Conservation (phyloP, 2,888 invertebrate genomes). For the Nephrotoma guestfalica region DNA sequence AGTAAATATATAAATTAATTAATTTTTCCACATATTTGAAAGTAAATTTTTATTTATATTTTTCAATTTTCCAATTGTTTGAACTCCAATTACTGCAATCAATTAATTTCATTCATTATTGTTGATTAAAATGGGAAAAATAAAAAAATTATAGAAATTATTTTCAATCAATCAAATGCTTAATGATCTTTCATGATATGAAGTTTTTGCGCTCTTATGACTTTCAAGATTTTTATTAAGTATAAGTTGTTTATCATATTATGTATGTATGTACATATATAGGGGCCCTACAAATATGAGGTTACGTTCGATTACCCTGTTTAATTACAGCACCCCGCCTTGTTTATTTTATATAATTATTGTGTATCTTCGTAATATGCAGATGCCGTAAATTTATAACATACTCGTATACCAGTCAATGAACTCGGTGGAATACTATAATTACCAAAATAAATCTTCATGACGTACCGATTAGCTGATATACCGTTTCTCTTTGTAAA, state of each 20-base stretch:
- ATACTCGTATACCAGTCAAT: background rate
- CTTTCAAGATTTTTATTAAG: background rate
- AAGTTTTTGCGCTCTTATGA: background rate
- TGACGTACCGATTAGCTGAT: background rate
- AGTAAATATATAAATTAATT: background rate
- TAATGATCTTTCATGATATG: background rate
- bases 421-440: background rate
- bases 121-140: background rate
- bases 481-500: background rate
- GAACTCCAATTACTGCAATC: background rate
- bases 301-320: too few species aligned
- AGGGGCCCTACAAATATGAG: background rate
- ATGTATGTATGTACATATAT: too few species aligned
- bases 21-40: background rate
- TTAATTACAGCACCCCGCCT: too few species aligned
- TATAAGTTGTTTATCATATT: background rate
- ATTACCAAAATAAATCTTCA: background rate
- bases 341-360: too few species aligned
- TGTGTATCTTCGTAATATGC: too few species aligned
- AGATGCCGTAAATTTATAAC: background rate
- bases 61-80: background rate
- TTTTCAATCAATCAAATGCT: background rate
- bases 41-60: background rate
- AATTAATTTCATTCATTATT: background rate
- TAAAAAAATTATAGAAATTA: background rate